A percentile compares a stretch with the other conserved stretches of the same genome.
Evolutionary conservation across 1,140 invertebrate genomes (phyloP).

Genomic region (Aphelenchoides fujianensis): DNA sequence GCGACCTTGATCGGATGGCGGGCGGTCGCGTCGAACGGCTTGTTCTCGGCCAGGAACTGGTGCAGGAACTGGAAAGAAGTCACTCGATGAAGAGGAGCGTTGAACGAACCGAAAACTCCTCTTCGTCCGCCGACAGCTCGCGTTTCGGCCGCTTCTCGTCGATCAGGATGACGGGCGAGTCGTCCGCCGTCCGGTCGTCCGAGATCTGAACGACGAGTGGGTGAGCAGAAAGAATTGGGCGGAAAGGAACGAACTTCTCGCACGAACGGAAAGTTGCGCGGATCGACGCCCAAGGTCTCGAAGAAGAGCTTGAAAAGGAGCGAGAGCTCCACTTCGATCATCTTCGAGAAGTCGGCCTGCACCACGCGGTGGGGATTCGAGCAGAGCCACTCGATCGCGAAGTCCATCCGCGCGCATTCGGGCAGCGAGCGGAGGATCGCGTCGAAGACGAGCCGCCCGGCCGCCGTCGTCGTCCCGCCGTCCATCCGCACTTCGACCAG

Average conservation of each 20-base stretch:
- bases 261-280: background rate
- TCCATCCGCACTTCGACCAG: background rate
- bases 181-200: too few relatives aligned
- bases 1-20: background rate
- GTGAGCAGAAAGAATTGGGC: too few relatives aligned
- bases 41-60: background rate
- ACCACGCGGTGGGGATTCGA: background rate
- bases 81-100: too few relatives aligned
- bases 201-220: too few relatives aligned
- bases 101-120: background rate
- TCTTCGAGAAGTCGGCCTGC: background rate
- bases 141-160: background rate
- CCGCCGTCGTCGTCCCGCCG: background rate
- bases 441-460: background rate
- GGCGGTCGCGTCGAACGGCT: background rate
- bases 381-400: constrained; percentile 4
- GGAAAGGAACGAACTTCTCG: background rate
- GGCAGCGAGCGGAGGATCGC: background rate
- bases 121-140: background rate
- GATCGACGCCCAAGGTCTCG: constrained; percentile 1
- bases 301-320: constrained; percentile 6
- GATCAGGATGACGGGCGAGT: too few relatives aligned
- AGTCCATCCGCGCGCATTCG: background rate
- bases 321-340: constrained; percentile 6
- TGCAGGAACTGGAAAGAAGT: constrained; percentile 6